Conservation (phyloP, 2,113 vertebrate species). For the Macrotis lagotis region DNA sequence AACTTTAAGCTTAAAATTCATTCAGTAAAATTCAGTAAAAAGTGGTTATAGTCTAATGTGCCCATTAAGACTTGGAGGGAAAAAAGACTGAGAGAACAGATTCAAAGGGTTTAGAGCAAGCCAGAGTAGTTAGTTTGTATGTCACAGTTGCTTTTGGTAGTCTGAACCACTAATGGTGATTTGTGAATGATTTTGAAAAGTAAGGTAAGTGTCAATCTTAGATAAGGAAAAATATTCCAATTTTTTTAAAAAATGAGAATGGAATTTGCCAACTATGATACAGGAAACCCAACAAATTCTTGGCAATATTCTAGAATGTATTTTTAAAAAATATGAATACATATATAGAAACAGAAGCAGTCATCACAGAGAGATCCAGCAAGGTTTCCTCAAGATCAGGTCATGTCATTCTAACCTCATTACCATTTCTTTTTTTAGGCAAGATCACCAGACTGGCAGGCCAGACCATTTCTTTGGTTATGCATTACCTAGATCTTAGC, state of each 20-base stretch:
- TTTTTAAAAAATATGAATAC: background rate
- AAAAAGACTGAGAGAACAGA: too few relatives aligned
- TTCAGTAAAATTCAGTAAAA: too few relatives aligned
- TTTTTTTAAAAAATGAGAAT: background rate
- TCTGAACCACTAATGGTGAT: background rate
- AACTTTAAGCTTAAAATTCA: too few relatives aligned
- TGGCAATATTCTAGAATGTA: background rate
- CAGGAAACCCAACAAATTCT: background rate
- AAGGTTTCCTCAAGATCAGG: background rate
- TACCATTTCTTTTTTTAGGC: background rate
- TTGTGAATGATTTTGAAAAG: background rate
- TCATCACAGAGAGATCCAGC: background rate
- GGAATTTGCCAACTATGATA: background rate
- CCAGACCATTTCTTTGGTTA: too few relatives aligned
- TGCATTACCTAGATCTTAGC: too few relatives aligned
- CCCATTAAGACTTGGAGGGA: too few relatives aligned
- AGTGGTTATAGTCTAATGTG: too few relatives aligned
- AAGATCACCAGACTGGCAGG: too few relatives aligned
- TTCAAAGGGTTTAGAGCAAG: too few relatives aligned
- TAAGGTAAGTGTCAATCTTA: background rate
- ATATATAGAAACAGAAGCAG: background rate
- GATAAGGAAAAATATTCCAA: background rate
- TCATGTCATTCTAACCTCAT: background rate
- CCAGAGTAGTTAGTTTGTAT: too few relatives aligned
- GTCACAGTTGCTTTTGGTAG: background rate